These are phyloP conservation scores for Hemicentrotus pulcherrimus DNA, from an alignment of 35 echinoderm and acorn worm genomes.

Conservation along the genomic window DNA sequence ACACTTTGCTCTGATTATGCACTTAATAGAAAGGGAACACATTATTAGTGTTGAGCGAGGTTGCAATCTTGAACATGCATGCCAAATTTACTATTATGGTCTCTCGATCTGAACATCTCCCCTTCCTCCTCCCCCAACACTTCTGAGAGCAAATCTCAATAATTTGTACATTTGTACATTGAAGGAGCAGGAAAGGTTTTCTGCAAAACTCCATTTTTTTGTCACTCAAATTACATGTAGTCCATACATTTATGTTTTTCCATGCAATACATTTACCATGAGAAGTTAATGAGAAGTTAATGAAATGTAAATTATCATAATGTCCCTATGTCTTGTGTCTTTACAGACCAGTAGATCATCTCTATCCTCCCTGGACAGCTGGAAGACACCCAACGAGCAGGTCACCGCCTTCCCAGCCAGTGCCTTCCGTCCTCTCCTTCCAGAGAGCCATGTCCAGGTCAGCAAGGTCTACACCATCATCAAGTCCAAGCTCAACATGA, in stretches of 20 bases:
- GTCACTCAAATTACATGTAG: not conserved
- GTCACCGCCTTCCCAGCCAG: conserved; percentile 67
- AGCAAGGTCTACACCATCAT: conserved; percentile 76
- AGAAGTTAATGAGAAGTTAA: not conserved
- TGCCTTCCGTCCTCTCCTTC: conserved; percentile 76
- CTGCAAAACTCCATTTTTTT: not conserved
- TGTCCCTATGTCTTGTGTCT: not conserved
- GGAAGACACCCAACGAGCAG: conserved; percentile 45
- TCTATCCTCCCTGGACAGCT: conserved; percentile 64
- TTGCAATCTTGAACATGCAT: too few species aligned
- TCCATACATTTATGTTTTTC: not conserved
- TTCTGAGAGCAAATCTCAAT: too few species aligned
- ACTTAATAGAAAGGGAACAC: too few species aligned
- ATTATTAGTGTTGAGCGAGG: too few species aligned
- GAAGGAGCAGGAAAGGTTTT: not conserved
- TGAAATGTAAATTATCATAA: not conserved
- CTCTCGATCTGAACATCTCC: too few species aligned
- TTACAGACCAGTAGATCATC: conserved; percentile 46
- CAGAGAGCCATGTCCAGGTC: conserved; percentile 69
- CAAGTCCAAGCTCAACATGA: conserved; percentile 78
- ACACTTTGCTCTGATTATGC: too few species aligned
- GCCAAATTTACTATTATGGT: too few species aligned
- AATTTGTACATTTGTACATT: too few species aligned
- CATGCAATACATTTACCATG: not conserved
- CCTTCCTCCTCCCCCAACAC: too few species aligned